Evolutionary conservation across 92 coral and sea anemone genomes (phyloP).

Genomic region (Micromussa lordhowensis): DNA sequence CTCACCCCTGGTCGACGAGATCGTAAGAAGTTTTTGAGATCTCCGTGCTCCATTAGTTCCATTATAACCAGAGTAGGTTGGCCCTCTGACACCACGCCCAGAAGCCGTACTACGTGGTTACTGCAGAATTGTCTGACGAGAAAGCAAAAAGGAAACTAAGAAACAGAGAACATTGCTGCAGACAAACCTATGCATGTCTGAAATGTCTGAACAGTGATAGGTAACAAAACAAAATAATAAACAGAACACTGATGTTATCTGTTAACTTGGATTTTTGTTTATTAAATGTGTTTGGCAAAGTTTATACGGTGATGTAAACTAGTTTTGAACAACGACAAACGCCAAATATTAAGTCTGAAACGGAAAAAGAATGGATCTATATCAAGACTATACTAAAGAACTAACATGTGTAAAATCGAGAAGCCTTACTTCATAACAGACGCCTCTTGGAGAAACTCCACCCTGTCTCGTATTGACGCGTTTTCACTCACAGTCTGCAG

Average conservation of each 20-base stretch:
- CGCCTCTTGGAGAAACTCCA: slow-evolving; percentile 98
- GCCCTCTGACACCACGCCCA: slow-evolving; percentile 98
- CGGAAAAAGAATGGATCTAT: background rate
- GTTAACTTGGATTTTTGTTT: background rate
- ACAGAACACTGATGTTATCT: background rate
- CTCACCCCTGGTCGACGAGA: slow-evolving; percentile 94
- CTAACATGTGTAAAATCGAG: background rate
- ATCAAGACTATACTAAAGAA: background rate
- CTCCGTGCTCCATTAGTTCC: slow-evolving; percentile 98
- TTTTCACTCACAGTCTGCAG: slow-evolving; percentile 96
- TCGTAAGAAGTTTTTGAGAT: slow-evolving; percentile 93
- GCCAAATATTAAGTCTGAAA: background rate
- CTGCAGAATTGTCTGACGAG: slow-evolving; percentile 86
- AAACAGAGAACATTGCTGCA: background rate
- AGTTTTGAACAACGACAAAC: too few relatives aligned
- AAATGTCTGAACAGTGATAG: background rate
- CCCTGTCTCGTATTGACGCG: slow-evolving; percentile 93
- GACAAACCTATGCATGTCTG: background rate
- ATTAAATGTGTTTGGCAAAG: too few relatives aligned
- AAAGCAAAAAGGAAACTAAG: background rate
- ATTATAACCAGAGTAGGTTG: slow-evolving; percentile 95
- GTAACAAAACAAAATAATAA: background rate
- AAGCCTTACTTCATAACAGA: slow-evolving; percentile 96
- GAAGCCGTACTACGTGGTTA: slow-evolving; percentile 90
- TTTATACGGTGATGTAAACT: too few relatives aligned